Base-by-base conservation (phyloP, 2,797 vertebrate species). In the Balearica regulorum region DNA sequence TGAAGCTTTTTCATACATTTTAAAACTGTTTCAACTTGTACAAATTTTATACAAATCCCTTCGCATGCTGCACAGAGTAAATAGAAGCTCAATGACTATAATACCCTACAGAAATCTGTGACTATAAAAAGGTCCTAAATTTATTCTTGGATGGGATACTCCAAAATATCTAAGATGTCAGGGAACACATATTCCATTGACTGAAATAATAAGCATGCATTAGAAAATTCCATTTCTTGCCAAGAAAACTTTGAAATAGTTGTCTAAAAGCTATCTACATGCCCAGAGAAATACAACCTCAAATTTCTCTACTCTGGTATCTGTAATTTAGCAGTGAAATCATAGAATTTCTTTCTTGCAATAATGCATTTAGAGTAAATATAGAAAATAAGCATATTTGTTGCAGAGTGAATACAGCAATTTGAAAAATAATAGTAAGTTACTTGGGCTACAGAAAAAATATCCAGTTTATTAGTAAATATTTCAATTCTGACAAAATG, bases 271-370 rank as follows among this genome's bases (percentile, higher is more conserved):
- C 22, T 68, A 19, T 51, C 18, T 54, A 61, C 33, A 13, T 8
- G 13, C 16, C 5, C 43, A 46, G 46, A 89, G 26, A 82, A 71
- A 41, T 66, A 28, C 10, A 84, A 26, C 19, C 5, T 7, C 28
- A 33, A 51, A 65, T 80, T 90, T 85, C 24, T 77, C 12, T 60
- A 35, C 14, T 71, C 44, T 71, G 26, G 13, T 54, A 31, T 70
- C n/a, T 94, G 53, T 71, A 94, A 75, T 81, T 86, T 48, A 93
- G 28, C n/a, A 53, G 13, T 37, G 49, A 95, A 93, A 90, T 88
- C 28, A 89, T 21, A 62, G 39, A 84, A 62, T 78, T 20, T 82
- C 8, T 39, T 92, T 86, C 41, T 78, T 61, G 6, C 7, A 62
- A 71, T 75, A 89, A 83, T 60, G 21, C 21, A 31, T 86, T 86